Base-by-base conservation (phyloP, 1,140 invertebrate species). In the Colletes latitarsis region DNA sequence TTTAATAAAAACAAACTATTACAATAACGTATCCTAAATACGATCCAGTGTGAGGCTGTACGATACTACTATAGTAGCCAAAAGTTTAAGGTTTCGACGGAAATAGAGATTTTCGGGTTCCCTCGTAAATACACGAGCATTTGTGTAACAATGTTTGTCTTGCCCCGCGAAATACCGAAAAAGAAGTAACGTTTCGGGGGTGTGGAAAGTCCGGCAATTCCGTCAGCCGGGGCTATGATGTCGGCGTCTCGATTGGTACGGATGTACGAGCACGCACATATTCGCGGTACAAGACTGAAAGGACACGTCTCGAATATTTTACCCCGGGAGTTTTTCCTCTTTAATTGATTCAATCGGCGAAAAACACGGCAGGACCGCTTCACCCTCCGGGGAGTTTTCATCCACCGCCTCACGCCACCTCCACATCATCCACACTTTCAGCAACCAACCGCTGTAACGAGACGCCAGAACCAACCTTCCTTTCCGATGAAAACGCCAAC, bases 301-400 rank as follows among this genome's bases (percentile, higher is more conserved):
- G 85, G 85, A 87, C 85, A 87, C 86, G 86, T 87, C 85, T 87
- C 86, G 86, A 87, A 87, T 87, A 87, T 87, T 87, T 87, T 87
- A 87, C 85, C 82, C 86, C 71, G 73, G 78, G 85, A 87, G 75
- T 87, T 87, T 87, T 87, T 87, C 86, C 86, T 84, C 86, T 88
- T 87, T 88, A 88, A 88, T 88, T 88, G 86, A 88, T 88, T 88
- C 86, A 88, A 88, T 88, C 86, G 86, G 85, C 86, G 86, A 88
- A 88, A 88, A 88, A 88, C 86, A 88, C 86, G 86, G 86, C 86
- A 73, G 86, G 76, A 83, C 75, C 79, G 82, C 74, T 84, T 74
- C 82, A 75, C 84, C 86, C 84, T 86, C 85, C 86, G 79, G 86
- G 30, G 82, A 81, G 67, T 87, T 83, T 83, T 83, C 84, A 58